Percentiles rank a stretch among this genome's conserved stretches.
phyloP scores from a whole-genome alignment of 2,113 vertebrate genomes.

The Pica pica region DNA sequence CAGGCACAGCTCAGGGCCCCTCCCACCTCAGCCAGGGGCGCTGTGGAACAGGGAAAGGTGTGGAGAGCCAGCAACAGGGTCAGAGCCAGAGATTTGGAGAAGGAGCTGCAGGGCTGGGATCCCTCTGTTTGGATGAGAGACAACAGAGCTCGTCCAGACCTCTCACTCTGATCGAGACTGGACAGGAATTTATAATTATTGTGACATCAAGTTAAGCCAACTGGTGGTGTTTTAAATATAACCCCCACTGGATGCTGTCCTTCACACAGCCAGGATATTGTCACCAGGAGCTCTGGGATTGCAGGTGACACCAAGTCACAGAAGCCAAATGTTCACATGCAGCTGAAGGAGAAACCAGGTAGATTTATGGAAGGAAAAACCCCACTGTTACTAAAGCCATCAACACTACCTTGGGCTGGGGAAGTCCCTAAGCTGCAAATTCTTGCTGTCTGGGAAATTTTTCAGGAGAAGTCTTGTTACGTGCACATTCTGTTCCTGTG shows the following conservation, averaged over 20 bases:
- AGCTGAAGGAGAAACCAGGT: neutral
- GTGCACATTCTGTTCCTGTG: slow-evolving; percentile 17
- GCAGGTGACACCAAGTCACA: neutral
- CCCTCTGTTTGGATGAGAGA: neutral
- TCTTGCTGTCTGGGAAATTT: neutral
- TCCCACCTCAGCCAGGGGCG: neutral
- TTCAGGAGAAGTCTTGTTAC: neutral
- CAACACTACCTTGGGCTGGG: slow-evolving; percentile 16
- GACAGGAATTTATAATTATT: neutral
- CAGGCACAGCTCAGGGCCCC: neutral
- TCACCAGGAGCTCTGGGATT: neutral
- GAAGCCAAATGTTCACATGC: neutral
- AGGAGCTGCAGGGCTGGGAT: neutral
- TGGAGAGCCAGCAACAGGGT: neutral
- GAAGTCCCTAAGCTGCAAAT: slow-evolving; percentile 30
- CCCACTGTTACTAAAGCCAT: neutral
- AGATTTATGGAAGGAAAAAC: neutral
- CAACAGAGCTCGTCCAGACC: neutral
- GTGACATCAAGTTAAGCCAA: neutral
- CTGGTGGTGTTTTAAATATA: neutral
- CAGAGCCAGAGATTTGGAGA: neutral
- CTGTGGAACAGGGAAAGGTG: neutral
- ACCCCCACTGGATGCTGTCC: neutral
- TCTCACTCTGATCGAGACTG: neutral
- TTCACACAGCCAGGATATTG: neutral